Evolutionary conservation across 1,140 invertebrate species (phyloP).

Genomic region (Lethocerus indicus): DNA sequence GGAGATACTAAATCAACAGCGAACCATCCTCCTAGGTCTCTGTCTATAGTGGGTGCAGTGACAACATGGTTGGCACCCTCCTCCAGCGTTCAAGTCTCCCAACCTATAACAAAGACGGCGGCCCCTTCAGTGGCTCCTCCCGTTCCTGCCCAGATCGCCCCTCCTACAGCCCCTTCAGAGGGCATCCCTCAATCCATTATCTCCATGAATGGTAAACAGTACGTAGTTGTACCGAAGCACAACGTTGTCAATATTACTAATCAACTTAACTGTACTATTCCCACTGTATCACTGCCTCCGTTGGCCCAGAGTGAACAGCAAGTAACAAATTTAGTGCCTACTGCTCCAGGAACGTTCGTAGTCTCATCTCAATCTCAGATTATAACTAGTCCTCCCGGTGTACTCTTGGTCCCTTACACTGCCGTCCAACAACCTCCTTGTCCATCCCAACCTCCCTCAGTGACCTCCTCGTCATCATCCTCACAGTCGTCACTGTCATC

Average conservation of each 20-base stretch:
- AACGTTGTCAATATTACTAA: conserved; percentile 33
- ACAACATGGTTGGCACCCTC: conserved; percentile 30
- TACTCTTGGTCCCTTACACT: conserved; percentile 14
- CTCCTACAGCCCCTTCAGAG: too few relatives aligned
- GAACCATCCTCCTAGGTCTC: not conserved
- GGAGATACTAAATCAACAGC: too few relatives aligned
- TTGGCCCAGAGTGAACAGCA: too few relatives aligned
- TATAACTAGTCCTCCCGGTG: conserved; percentile 12
- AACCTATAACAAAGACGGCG: too few relatives aligned
- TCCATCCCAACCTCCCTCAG: not conserved
- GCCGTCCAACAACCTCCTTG: not conserved
- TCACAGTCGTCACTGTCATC: too few relatives aligned
- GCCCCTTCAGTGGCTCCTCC: too few relatives aligned
- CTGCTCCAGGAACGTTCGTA: not conserved
- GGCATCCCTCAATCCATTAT: conserved; percentile 45
- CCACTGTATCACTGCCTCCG: too few relatives aligned
- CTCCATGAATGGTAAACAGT: conserved; percentile 40
- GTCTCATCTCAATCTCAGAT: not conserved
- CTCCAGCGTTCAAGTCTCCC: conserved; percentile 24
- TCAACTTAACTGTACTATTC: too few relatives aligned
- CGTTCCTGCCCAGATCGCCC: conserved; percentile 5
- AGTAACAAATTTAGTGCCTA: too few relatives aligned
- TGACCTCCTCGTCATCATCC: too few relatives aligned
- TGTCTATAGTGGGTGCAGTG: conserved; percentile 25
- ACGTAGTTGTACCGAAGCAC: conserved; percentile 48